Evolutionary conservation across 2,797 vertebrate genomes (phyloP), one percentile per base, ranked within the genome.

Genomic region (Huso huso): DNA sequence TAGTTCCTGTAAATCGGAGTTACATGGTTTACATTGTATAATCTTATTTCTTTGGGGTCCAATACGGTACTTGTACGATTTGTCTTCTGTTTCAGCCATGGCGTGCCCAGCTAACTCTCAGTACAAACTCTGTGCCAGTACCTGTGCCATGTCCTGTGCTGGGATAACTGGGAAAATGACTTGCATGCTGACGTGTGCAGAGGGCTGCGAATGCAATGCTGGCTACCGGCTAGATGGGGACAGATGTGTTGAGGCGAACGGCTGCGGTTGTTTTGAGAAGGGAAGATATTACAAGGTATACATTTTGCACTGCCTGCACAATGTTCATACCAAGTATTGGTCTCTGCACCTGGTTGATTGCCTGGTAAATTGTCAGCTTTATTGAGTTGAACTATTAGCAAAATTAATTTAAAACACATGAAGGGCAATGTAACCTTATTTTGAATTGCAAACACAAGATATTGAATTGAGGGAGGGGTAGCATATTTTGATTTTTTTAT

Each of bases 141-240:
- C 49, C 10, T 66, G 59, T 63, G 51, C 63, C 12, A 60, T 15
- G 2, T n/a, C 71, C 23, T 83, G 78, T 50, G 72, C 74, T 7
- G 60, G 13, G 8, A 58, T 70, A 0, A 60, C 15, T 8, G 8
- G 37, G 51, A 18, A 6, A 6, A 48, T 70, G 2, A 53, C 65
- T 6, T 66, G 55, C 37, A 37, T 66, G 2, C 7, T 7, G 0
- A 0, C 52, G 2, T 64, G 83, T 15, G 66, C 70, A 6, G 70
- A 84, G 49, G 77, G 80, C n/a, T 80, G 78, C 50, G 63, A 70
- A 13, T 84, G 78, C 51, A 49, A 76, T 48, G 3, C 13, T 1
- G 68, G 68, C 0, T 72, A 68, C 68, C 48, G 60, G 11, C 37
- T 48, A 11, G 62, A 67, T 7, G 51, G 68, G 65, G 59, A 50